These are phyloP conservation scores for Dryas iulia DNA, from an alignment of 1,140 invertebrate genomes.

Conservation along the genomic window DNA sequence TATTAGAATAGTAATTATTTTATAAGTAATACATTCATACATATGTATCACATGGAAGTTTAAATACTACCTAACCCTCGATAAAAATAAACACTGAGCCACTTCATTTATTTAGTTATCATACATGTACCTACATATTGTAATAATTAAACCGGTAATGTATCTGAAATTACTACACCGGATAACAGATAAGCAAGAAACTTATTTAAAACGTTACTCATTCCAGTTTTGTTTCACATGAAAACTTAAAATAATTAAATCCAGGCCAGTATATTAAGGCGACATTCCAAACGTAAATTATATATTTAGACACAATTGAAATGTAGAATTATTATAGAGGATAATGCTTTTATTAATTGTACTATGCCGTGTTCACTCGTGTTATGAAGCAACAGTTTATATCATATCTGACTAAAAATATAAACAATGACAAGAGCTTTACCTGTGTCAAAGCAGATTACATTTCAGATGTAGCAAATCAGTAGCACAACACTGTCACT, in stretches of 20 bases:
- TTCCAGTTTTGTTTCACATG: background rate
- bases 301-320: background rate
- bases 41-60: background rate
- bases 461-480: conserved; percentile 13
- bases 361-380: background rate
- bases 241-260: background rate
- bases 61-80: background rate
- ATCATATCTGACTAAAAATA: background rate
- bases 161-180: background rate
- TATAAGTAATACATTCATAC: background rate
- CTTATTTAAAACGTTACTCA: background rate
- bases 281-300: background rate
- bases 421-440: background rate
- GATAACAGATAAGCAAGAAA: background rate
- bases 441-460: conserved; percentile 12
- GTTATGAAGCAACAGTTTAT: background rate
- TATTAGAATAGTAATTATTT: background rate
- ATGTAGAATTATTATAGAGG: background rate
- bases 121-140: background rate
- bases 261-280: background rate
- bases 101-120: background rate
- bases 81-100: background rate
- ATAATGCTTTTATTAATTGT: background rate
- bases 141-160: background rate
- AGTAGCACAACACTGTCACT: conserved; percentile 31